Evolutionary conservation across 2,888 invertebrate genomes (phyloP), one percentile per base, ranked within the genome.

Genomic region (Agriotes lineatus): DNA sequence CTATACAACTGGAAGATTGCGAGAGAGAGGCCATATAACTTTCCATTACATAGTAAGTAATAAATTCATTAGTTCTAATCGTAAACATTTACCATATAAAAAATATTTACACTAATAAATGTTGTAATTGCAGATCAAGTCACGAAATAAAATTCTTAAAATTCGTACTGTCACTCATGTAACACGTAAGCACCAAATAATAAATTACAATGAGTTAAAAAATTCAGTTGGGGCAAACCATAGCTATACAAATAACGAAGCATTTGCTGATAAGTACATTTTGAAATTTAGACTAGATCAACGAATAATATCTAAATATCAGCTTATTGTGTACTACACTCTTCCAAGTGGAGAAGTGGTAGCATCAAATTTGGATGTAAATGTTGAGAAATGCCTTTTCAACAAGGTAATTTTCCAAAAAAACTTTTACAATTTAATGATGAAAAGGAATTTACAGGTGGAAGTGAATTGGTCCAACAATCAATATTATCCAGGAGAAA

Each of bases 301-400:
- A 35, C 83, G 83, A 72, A 85, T 87, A 81, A 82, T 85, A 5
- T 84, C 86, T 1, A 78, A 85, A 9, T 85, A 86, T 10, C 83
- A 86, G 74, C 72, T 88, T 22, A 79, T 90, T 1, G 83, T 90
- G 1, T 90, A 88, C 77, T 89, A 88, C 75, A 83, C 88, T 9
- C 73, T 75, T 5, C 78, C 82, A 9, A 86, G 87, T 72, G 86
- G 87, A 1, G 90, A 90, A 81, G 84, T 86, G 0, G 86, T 90
- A 0, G 87, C 89, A 0, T 85, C 87, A 56, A 86, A 84, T 10
- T 83, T 85, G 65, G 83, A 84, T 33, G 84, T 89, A 65, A 81
- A 85, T 18, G 84, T 89, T 0, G 85, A 87, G 63, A 85, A 86
- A 14, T 90, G 90, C 74, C 86, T 89, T 69, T 84, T 85, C 50